phyloP scores from a whole-genome alignment of 2,797 vertebrate species.

The Thunnus albacares region DNA sequence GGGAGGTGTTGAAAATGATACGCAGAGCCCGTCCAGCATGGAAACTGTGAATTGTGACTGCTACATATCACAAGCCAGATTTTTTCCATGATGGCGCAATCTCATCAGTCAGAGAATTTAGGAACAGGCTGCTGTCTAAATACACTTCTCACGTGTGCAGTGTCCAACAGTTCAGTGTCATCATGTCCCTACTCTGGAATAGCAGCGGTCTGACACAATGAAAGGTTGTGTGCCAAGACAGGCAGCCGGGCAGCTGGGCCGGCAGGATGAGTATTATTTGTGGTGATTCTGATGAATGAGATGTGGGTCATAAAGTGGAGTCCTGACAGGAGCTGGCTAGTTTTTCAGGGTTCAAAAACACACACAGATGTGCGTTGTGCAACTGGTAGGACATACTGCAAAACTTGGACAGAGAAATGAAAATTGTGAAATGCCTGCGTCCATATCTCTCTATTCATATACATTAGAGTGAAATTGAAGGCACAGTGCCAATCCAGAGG shows the following conservation, averaged over 20 bases:
- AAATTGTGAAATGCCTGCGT: constrained; percentile 16
- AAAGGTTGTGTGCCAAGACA: neutral
- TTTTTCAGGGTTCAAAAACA: neutral
- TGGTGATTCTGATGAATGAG: constrained; percentile 19
- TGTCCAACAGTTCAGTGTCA: constrained; percentile 2
- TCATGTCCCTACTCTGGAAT: neutral
- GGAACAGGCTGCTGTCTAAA: constrained; percentile 19
- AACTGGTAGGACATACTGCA: neutral
- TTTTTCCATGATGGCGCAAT: constrained; percentile 60
- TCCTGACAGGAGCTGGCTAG: neutral
- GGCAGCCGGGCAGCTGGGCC: neutral
- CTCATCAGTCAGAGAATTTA: constrained; percentile 17
- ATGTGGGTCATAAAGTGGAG: constrained; percentile 8
- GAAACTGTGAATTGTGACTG: constrained; percentile 29
- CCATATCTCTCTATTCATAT: neutral
- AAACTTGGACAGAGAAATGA: constrained; percentile 1
- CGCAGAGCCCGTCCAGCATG: constrained; percentile 32
- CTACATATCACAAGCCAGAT: constrained; percentile 33
- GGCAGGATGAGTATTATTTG: neutral
- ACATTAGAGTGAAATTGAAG: constrained; percentile 3
- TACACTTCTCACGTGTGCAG: neutral
- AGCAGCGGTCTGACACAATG: constrained; percentile 1
- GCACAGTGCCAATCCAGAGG: neutral
- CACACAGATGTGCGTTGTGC: constrained; percentile 10
- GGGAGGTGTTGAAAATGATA: constrained; percentile 60